Evolutionary conservation across 2,113 vertebrate species (phyloP), one percentile per base, ranked within the genome.

Genomic region (Lates calcarifer): DNA sequence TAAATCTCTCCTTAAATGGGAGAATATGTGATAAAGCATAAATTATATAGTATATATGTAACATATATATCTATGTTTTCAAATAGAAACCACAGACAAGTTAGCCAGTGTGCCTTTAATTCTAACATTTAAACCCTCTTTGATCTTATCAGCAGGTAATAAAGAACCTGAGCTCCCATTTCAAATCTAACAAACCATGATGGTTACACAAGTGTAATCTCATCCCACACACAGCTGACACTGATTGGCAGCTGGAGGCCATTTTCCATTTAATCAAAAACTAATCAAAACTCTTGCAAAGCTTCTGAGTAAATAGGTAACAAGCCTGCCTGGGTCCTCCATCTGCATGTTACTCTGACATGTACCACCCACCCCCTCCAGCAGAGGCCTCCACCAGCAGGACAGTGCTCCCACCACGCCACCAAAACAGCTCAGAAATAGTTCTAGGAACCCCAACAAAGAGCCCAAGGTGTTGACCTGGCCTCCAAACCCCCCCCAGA

Each of bases 211-310:
- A 39, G 18, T 1, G 15, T 24, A 2, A 56, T 56, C 33, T 43
- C 24, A 13, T 31, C 56, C 24, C 37, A 22, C 33, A 26, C 56
- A 39, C 17, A 2, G 22, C 47, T 69, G 47, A 26, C 26, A 31
- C 55, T 73, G 70, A 73, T 73, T 47, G 56, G 22, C 56, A 73
- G 70, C 28, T 61, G 56, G 12, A 18, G 20, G 20, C 15, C 33
- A 56, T 73, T 47, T 45, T 61, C 9, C 26, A 56, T 57, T 58
- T 71, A 58, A 71, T 71, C 51, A 57, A 5, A n/a, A 20, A 13
- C 49, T 56, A 41, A 70, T 57, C 35, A 71, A 56, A 71, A 41
- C 35, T 31, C 20, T 33, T n/a, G 63, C 18, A 33, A 6, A 12
- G 64, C 26, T 33, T 28, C 64, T 51, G 45, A 31, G 18, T 57